phyloP scores from a whole-genome alignment of 2,113 vertebrate genomes.

The Rhizomys pruinosus region DNA sequence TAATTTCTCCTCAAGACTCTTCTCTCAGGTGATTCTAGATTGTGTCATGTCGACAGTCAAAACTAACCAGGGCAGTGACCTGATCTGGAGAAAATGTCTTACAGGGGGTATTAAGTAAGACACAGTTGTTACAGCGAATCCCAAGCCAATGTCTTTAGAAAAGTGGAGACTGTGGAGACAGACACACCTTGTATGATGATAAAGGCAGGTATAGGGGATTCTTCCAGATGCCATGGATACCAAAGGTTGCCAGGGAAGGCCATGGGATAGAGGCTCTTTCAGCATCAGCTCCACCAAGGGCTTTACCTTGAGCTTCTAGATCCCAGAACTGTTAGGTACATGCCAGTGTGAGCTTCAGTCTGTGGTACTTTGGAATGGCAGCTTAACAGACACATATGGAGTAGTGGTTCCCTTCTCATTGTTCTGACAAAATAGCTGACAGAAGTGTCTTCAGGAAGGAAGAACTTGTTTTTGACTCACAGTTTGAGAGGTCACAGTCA shows the following conservation, averaged over 20 bases:
- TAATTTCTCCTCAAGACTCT: too few relatives aligned
- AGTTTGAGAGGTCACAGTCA: neutral
- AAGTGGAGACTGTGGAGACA: neutral
- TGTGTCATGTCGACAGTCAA: too few relatives aligned
- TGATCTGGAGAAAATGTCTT: neutral
- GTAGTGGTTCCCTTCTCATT: neutral
- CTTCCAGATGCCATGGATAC: too few relatives aligned
- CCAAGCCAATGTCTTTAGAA: neutral
- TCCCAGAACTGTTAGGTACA: too few relatives aligned
- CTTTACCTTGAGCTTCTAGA: neutral
- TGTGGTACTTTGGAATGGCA: fast-evolving
- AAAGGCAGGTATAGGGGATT: neutral
- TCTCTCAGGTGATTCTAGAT: too few relatives aligned
- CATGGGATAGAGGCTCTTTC: too few relatives aligned
- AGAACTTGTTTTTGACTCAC: neutral
- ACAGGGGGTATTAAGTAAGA: too few relatives aligned
- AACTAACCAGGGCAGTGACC: neutral
- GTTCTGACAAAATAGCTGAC: neutral
- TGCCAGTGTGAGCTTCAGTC: too few relatives aligned
- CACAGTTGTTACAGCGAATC: too few relatives aligned
- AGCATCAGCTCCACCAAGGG: neutral
- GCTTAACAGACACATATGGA: neutral
- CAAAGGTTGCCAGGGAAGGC: neutral
- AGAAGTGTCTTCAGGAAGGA: neutral
- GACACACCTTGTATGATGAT: neutral